Base-by-base conservation (phyloP, 2,888 invertebrate genomes). In the Galeopsomyia nigrocyanea region DNA sequence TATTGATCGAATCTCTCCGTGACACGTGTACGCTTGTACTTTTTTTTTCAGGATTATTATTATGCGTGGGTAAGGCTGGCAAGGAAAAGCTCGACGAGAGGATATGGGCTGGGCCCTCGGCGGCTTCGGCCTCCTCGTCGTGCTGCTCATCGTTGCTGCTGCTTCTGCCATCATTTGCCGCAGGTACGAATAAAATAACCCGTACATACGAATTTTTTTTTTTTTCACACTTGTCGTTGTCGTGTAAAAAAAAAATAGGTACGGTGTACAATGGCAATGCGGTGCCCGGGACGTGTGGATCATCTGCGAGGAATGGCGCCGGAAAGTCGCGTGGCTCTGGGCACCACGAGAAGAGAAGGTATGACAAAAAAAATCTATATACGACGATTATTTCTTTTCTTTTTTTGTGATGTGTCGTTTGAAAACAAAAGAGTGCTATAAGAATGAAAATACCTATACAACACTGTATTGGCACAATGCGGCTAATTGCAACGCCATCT, bases 311-410 rank as follows among this genome's bases (percentile, higher is more conserved):
- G 85, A 84, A 68, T 86, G 86, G 85, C 79, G 84, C 64, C 85
- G 86, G 67, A 82, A 82, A 66, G 71, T 86, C 31, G 83, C 84
- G 6, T 86, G 86, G 86, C 78, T 85, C 16, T 86, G 86, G 86
- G 86, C 86, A 46, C 85, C 86, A 14, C 77, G 85, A 22, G 86
- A 86, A 66, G 86, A 86, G 76, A 86, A 86, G 81, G 86, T 86
- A 73, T 22, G 74, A 46, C 17, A 19, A 31, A 14, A 10, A 31
- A 19, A n/a, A n/a, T n/a, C n/a, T n/a, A n/a, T n/a, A n/a, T n/a
- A n/a, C n/a, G n/a, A n/a, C n/a, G n/a, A n/a, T n/a, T n/a, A n/a
- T 5, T 16, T 16, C 22, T 53, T 0, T 3, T 62, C 14, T 22
- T 26, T 55, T 14, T 13, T 61, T n/a, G 17, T 50, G 17, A 17